Base-by-base conservation (phyloP, 2,888 invertebrate species). In the Phengaris arion region DNA sequence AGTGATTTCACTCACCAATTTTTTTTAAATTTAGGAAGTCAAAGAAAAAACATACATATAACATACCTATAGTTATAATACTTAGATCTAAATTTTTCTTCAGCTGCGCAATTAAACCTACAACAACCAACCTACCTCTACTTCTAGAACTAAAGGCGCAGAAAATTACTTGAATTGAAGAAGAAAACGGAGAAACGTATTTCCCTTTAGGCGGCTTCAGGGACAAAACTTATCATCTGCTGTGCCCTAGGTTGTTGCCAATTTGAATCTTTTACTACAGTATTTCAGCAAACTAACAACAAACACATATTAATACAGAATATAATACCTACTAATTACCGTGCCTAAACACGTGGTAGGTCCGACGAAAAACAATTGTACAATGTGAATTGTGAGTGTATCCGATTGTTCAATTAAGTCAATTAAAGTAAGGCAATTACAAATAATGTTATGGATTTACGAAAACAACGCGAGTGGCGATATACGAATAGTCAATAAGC, bases 401-500 rank as follows among this genome's bases (percentile, higher is more conserved):
- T 64, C 64, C 59, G 51, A 75, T 57, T 45, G 54, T 75, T 52
- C 52, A 72, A 72, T 72, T 72, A 72, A 22, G 22, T 72, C 52
- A 54, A 54, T 72, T 70, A 51, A 51, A 15, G 48, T 15, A 68
- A 45, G 68, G 35, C 69, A 69, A 75, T 75, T 69, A 69, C 35
- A 68, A 54, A 72, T 68, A 55, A 69, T 68, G 45, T 69, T 79
- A 55, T 77, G 77, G 77, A 74, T 79, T 89, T 89, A 88, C 88
- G 89, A 89, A 91, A 89, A 88, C 83, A 78, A 78, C 59, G 70
- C 77, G 75, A 79, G 74, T 76, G 76, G 77, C 78, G 68, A 80
- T 85, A 86, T 80, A 82, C 84, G 89, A 88, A 91, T 91, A 88
- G 79, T 81, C 86, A 90, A 89, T 87, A 81, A 89, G 89, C 90